phyloP scores from a whole-genome alignment of 2,888 invertebrate genomes.

The Drosophila macrospina region DNA sequence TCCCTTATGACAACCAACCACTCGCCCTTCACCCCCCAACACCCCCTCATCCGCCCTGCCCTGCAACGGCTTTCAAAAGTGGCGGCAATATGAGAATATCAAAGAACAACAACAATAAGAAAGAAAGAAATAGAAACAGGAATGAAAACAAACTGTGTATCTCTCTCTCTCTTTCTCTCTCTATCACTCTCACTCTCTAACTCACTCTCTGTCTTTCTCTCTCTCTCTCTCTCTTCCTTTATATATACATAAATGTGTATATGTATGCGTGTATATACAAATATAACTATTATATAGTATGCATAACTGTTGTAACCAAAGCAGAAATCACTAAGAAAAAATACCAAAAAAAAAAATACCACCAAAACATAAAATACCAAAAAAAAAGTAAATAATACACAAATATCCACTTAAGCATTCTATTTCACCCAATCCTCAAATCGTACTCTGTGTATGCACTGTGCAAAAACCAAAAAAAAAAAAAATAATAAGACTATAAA shows the following conservation, averaged over 20 bases:
- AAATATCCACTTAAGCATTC: slow-evolving; percentile 14
- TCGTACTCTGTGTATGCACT: slow-evolving; percentile 57
- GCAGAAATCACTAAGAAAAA: background rate
- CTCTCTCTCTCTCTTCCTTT: slow-evolving; percentile 15
- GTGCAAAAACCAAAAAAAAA: slow-evolving; percentile 48
- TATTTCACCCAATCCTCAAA: slow-evolving; percentile 29
- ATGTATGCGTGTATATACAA: slow-evolving; percentile 27
- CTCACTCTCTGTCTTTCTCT: slow-evolving; percentile 10
- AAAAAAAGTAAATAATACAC: slow-evolving; percentile 10
- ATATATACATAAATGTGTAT: slow-evolving; percentile 20
- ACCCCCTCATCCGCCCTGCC: background rate
- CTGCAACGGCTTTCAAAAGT: slow-evolving; percentile 10
- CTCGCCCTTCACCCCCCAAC: background rate
- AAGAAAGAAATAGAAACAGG: background rate
- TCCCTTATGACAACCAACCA: background rate
- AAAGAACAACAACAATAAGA: slow-evolving; percentile 2
- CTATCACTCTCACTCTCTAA: slow-evolving; percentile 8
- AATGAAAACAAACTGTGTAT: slow-evolving; percentile 12
- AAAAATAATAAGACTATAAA: background rate
- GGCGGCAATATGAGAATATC: slow-evolving; percentile 30
- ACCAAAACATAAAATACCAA: slow-evolving; percentile 10
- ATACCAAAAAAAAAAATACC: slow-evolving; percentile 3
- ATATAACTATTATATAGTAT: slow-evolving; percentile 41
- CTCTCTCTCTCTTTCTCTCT: slow-evolving; percentile 9
- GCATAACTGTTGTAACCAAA: slow-evolving; percentile 56